Evolutionary conservation across 2,797 vertebrate species (phyloP).

Genomic region (Mionectes olivaceus): DNA sequence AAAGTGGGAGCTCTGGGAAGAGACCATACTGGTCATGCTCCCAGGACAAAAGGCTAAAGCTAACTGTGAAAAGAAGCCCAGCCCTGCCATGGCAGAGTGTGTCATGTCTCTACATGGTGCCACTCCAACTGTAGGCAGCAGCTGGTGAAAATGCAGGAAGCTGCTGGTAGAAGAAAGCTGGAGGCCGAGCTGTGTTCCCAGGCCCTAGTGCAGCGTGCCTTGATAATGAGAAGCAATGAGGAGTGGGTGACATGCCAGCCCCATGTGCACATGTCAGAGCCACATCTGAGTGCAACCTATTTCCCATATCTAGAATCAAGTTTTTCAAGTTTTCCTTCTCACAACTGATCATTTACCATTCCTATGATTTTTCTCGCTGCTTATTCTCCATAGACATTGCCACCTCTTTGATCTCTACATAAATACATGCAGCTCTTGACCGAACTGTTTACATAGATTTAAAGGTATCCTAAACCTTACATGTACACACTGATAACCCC

Average conservation of each 20-base stretch:
- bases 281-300: not conserved
- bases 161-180: not conserved
- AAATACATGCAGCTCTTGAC: slow-evolving; percentile 56
- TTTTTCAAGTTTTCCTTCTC: slow-evolving; percentile 75
- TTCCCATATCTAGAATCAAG: slow-evolving; percentile 35
- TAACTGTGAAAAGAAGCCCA: not conserved
- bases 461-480: slow-evolving; percentile 71
- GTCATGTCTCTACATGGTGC: accelerated
- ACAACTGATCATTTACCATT: slow-evolving; percentile 63
- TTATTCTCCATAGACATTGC: slow-evolving; percentile 35
- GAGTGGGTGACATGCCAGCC: not conserved
- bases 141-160: not conserved
- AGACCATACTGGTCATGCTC: not conserved
- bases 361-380: slow-evolving; percentile 54
- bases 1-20: not conserved
- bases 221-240: not conserved
- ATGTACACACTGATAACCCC: slow-evolving; percentile 71
- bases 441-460: slow-evolving; percentile 68
- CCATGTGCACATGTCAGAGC: not conserved
- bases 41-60: not conserved
- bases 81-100: accelerated
- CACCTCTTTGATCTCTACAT: slow-evolving; percentile 43
- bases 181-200: not conserved
- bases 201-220: not conserved
- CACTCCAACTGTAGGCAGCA: not conserved